phyloP scores from a whole-genome alignment of 2,113 vertebrate species.

The Raja brachyura region DNA sequence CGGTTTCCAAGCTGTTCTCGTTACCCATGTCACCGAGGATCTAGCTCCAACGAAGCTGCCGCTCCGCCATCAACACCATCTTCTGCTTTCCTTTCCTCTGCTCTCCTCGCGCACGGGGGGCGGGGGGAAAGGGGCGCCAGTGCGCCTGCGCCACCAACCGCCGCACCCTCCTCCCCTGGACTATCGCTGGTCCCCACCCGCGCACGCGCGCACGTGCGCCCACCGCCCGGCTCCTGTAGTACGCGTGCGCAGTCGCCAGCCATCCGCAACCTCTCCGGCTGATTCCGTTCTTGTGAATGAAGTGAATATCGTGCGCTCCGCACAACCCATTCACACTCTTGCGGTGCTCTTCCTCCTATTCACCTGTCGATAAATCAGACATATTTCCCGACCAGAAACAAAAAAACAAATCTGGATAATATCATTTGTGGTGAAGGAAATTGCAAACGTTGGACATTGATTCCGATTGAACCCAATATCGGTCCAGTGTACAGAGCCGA shows the following conservation, averaged over 20 bases:
- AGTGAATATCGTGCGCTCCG: not conserved
- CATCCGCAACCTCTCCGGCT: not conserved
- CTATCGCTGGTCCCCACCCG: not conserved
- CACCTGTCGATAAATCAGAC: not conserved
- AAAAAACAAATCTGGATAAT: no score
- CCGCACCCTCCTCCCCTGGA: not conserved
- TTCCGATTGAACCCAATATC: no score
- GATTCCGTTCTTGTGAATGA: constrained; percentile 5
- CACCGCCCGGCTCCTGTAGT: not conserved
- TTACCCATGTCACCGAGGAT: constrained; percentile 14
- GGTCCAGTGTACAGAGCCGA: no score
- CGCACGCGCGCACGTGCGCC: not conserved
- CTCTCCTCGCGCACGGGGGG: not conserved
- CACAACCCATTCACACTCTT: not conserved
- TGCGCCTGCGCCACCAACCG: not conserved
- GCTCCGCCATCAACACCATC: constrained; percentile 30
- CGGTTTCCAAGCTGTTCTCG: constrained; percentile 25
- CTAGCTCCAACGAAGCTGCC: not conserved
- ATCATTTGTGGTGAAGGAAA: no score
- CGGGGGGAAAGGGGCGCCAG: not conserved
- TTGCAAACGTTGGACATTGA: no score
- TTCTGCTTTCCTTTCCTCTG: no score
- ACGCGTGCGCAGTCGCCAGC: not conserved
- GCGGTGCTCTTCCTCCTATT: not conserved
- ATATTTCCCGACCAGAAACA: not conserved